Conservation (phyloP, 2,888 invertebrate genomes). For the Icerya purchasi region DNA sequence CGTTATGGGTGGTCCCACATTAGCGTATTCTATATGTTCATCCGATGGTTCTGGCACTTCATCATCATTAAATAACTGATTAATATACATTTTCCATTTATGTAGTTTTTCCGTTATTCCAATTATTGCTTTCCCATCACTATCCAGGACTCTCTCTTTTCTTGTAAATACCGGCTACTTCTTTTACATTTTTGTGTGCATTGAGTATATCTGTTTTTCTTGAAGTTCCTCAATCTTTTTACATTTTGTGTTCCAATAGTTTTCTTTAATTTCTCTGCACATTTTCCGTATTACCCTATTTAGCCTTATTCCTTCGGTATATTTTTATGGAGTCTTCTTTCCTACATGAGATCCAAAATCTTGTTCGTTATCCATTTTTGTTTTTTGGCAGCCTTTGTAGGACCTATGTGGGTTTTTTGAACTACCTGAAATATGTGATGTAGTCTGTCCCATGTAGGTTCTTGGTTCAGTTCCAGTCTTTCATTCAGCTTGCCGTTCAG, state of each 20-base stretch:
- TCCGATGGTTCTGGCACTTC: not conserved
- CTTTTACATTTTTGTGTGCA: not conserved
- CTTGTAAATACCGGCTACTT: not conserved
- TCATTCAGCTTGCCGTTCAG: not conserved
- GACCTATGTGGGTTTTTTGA: not conserved
- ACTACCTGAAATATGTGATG: not conserved
- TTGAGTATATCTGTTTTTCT: not conserved
- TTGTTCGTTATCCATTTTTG: not conserved
- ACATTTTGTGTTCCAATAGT: not conserved
- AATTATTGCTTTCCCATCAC: not conserved
- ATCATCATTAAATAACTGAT: not conserved
- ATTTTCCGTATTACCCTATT: not conserved
- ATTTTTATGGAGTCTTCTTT: not conserved
- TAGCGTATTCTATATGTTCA: not conserved
- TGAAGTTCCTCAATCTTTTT: not conserved
- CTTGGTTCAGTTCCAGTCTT: not conserved
- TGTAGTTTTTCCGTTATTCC: not conserved
- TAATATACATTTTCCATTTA: not conserved
- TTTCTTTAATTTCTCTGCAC: not conserved
- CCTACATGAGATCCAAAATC: not conserved
- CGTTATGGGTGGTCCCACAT: not conserved
- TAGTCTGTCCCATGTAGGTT: not conserved
- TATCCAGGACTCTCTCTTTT: not conserved
- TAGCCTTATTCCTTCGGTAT: not conserved
- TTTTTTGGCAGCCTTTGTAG: not conserved